Evolutionary conservation across 2,888 invertebrate species (phyloP), one percentile per base, ranked within the genome.

Genomic region (Rambutsinella grinnellia): DNA sequence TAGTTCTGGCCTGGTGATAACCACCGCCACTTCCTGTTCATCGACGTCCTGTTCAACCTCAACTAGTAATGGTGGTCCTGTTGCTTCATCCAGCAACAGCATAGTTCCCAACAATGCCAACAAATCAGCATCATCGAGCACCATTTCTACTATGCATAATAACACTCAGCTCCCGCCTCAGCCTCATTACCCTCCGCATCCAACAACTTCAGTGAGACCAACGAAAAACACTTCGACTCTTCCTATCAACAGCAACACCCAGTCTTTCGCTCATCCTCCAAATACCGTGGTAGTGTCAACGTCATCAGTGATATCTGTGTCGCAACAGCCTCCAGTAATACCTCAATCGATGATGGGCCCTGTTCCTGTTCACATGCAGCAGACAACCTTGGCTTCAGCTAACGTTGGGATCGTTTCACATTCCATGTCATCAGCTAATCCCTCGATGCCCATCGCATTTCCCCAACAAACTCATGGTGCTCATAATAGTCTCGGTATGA

Each of bases 1-100:
- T 69, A 76, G 69, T 65, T 76, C 76, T 49, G 70, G 70, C 28
- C 66, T 76, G 28, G 76, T 76, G 76, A 76, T 70, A 70, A 70
- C 70, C 44, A 70, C 76, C 44, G 56, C 76, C 28, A 70, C 76
- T 56, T 70, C 70, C 1, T 63, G 68, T 5, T n/a, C 60, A 27
- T 60, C 69, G 10, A 46, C 76, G 21, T 58, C 62, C 15, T 69
- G 56, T 56, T 28, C 76, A 28, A 68, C 70, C 17, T 51, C 76
- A 5, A 24, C 70, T 10, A n/a, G 51, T 13, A 69, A 26, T 36
- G 28, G 23, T 44, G 24, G 36, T n/a, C 13, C n/a, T 10, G 49
- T 21, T 66, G 27, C 47, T 27, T 54, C 47, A 46, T 49, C 67
- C 56, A 51, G 53, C 27, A 51, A 36, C n/a, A 76, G 57, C 26